Evolutionary conservation across 2,888 invertebrate genomes (phyloP).

Genomic region (Blastobasis lacticolella): DNA sequence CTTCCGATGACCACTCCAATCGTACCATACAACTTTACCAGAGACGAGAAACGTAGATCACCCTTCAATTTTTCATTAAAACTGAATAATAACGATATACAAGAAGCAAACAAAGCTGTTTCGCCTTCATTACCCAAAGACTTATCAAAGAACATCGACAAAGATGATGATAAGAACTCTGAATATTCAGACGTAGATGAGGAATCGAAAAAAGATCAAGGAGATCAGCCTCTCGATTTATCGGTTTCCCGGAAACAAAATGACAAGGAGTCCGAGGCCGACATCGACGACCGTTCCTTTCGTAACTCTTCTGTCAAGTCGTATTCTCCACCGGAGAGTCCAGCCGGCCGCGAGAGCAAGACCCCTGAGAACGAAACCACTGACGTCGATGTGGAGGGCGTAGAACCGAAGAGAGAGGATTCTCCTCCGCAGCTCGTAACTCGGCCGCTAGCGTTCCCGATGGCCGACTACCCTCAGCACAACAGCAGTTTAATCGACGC

Average conservation of each 20-base stretch:
- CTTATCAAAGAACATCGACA: conserved; percentile 39
- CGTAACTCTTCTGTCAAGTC: conserved; percentile 58
- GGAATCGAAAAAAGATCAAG: conserved; percentile 54
- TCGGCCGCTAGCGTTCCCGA: conserved; percentile 84
- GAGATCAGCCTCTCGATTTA: conserved; percentile 84
- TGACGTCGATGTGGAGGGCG: conserved; percentile 72
- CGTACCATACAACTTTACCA: conserved; percentile 42
- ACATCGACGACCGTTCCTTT: conserved; percentile 55
- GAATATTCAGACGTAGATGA: conserved; percentile 55
- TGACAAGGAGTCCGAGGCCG: conserved; percentile 54
- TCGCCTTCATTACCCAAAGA: conserved; percentile 50
- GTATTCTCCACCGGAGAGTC: conserved; percentile 63
- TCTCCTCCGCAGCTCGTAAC: conserved; percentile 52
- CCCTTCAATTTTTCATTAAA: conserved; percentile 53
- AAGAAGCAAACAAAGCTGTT: conserved; percentile 29
- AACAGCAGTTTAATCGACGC: conserved; percentile 79
- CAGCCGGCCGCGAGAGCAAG: conserved; percentile 46
- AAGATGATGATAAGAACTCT: conserved; percentile 43
- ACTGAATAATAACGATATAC: conserved; percentile 43
- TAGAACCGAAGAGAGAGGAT: conserved; percentile 59
- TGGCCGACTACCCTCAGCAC: conserved; percentile 89
- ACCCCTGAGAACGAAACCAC: conserved; percentile 69
- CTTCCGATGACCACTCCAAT: conserved; percentile 66
- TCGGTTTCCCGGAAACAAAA: conserved; percentile 75
- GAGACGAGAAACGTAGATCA: conserved; percentile 52